Evolutionary conservation across 2,113 vertebrate genomes (phyloP).

Genomic region (Machaerirhynchus nigripectus): DNA sequence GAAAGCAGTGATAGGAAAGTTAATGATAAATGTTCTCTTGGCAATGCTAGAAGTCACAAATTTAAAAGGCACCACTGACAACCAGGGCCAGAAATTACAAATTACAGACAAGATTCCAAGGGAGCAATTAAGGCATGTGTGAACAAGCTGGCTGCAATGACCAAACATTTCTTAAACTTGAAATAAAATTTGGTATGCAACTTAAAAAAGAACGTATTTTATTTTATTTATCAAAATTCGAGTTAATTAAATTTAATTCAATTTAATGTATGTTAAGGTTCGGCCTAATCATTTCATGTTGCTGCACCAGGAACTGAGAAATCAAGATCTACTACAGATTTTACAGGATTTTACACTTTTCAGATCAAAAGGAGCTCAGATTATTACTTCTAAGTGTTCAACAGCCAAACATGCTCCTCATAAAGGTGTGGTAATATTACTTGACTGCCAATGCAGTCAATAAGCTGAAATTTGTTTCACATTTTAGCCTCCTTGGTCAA

Average conservation of each 20-base stretch:
- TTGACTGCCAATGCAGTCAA: not conserved
- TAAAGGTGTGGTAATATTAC: not conserved
- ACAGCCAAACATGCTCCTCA: not conserved
- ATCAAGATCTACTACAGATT: not conserved
- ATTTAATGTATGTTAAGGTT: not conserved
- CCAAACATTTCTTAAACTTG: not conserved
- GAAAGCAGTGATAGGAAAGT: not conserved
- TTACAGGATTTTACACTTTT: not conserved
- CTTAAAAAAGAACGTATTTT: not conserved
- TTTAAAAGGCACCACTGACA: not conserved
- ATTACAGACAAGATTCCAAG: not conserved
- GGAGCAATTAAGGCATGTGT: not conserved
- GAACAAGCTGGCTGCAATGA: not conserved
- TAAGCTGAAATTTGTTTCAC: not conserved
- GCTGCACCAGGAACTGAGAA: not conserved
- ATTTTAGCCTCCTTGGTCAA: not conserved
- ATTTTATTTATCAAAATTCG: not conserved
- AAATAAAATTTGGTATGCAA: not conserved
- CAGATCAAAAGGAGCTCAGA: not conserved
- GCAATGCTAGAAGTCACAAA: conserved; percentile 9
- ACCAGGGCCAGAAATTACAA: not conserved
- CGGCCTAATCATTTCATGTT: not conserved
- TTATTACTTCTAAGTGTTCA: not conserved
- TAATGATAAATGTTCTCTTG: not conserved
- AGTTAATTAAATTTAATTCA: not conserved